A percentile compares a stretch with the other conserved stretches of the same genome.
These are phyloP conservation scores for Phaethon lepturus DNA, from an alignment of 2,113 vertebrate species.

Conservation along the genomic window DNA sequence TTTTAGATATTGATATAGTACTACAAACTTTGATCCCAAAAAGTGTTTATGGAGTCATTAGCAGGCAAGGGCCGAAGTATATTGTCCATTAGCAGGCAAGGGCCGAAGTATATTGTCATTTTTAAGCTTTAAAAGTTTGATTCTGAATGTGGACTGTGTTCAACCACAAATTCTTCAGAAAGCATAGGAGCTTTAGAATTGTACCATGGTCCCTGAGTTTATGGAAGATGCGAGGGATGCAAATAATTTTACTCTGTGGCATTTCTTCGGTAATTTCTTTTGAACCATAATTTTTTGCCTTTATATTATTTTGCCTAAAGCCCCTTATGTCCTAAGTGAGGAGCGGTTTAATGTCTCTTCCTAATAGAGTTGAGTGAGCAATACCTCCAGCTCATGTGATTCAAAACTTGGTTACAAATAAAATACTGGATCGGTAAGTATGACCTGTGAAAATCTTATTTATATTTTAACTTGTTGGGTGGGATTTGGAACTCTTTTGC, in stretches of 20 bases:
- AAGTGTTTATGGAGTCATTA: not conserved
- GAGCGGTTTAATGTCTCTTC: not conserved
- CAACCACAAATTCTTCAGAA: not conserved
- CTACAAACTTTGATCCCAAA: not conserved
- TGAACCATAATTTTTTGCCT: not conserved
- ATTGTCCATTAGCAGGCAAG: not conserved
- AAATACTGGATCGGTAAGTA: not conserved
- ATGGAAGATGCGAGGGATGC: not conserved
- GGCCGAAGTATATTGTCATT: not conserved
- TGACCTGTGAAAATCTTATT: not conserved
- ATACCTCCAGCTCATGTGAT: not conserved
- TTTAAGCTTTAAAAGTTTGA: not conserved
- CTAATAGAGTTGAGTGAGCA: not conserved
- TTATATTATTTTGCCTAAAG: not conserved
- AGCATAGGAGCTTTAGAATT: not conserved
- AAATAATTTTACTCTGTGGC: not conserved
- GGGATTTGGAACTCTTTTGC: not conserved
- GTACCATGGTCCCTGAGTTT: not conserved
- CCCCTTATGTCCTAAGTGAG: not conserved
- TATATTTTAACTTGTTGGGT: not conserved
- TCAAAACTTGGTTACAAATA: not conserved
- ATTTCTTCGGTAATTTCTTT: not conserved
- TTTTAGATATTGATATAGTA: not conserved
- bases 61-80: not conserved
- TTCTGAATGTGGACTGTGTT: not conserved